A percentile compares a stretch with the other conserved stretches of the same genome.
Evolutionary conservation across 1,140 invertebrate genomes (phyloP).

Genomic region (Bicyclus anynana): DNA sequence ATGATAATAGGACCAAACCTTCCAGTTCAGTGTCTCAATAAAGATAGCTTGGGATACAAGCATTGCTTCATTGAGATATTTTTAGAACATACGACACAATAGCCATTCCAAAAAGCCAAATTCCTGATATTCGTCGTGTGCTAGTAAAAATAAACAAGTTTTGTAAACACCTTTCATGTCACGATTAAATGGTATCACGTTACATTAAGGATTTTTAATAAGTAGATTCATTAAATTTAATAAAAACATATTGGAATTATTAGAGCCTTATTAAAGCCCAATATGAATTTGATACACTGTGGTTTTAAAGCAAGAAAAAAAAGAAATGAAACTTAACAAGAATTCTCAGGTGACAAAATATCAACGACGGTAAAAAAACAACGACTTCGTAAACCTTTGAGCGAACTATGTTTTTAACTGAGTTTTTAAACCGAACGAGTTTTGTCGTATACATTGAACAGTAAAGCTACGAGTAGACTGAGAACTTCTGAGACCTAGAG

Average conservation of each 20-base stretch:
- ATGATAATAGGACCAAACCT: no score
- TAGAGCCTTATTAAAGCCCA: not conserved
- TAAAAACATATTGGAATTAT: not conserved
- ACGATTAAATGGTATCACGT: not conserved
- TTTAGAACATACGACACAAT: no score
- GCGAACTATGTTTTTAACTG: conserved; percentile 6
- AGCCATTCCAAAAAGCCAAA: no score
- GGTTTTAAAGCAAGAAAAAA: conserved; percentile 7
- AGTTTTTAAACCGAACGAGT: conserved; percentile 10
- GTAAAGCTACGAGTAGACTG: not conserved
- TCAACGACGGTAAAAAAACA: conserved; percentile 5
- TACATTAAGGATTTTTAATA: not conserved
- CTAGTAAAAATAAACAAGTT: no score
- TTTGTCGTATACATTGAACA: not conserved
- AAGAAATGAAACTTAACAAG: conserved; percentile 5
- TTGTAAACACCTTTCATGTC: not conserved
- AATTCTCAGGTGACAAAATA: conserved; percentile 10
- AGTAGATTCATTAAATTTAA: not conserved
- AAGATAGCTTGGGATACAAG: no score
- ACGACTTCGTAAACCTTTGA: conserved; percentile 8
- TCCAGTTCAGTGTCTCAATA: no score
- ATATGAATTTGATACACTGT: conserved; percentile 8
- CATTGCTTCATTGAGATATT: no score
- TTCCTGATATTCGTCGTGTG: no score
- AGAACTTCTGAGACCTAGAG: no score